These are phyloP conservation scores for Acrobasis consociella DNA, from an alignment of 2,888 invertebrate species.

Conservation along the genomic window DNA sequence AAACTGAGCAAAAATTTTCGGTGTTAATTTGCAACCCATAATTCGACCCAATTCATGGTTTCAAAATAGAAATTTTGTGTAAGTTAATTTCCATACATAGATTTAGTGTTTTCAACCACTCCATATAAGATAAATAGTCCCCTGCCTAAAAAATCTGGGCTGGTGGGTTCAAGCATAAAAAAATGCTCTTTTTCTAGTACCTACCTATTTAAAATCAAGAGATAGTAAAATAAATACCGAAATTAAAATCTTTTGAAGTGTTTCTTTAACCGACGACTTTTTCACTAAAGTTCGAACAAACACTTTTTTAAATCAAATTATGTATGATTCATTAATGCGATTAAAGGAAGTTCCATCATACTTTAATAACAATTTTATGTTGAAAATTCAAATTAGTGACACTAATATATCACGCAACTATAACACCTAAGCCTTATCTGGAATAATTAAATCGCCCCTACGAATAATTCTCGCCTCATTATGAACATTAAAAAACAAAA, in stretches of 20 bases:
- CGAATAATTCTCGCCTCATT: slow-evolving; percentile 31
- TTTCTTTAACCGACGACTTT: no score
- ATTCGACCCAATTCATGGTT: background rate
- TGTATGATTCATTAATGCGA: background rate
- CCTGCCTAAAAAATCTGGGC: no score
- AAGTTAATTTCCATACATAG: no score
- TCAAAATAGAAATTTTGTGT: no score
- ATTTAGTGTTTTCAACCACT: no score
- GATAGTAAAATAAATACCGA: no score
- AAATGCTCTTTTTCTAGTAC: no score
- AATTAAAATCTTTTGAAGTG: no score
- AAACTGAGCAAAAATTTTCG: slow-evolving; percentile 5
- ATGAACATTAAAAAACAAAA: slow-evolving; percentile 26
- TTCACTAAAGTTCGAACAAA: no score
- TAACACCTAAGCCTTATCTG: slow-evolving; percentile 57
- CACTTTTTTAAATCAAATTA: background rate
- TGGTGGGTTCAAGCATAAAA: no score
- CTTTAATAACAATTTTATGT: slow-evolving; percentile 35
- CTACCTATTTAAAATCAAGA: no score
- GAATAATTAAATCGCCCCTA: slow-evolving; percentile 63
- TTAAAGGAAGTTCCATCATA: slow-evolving; percentile 17
- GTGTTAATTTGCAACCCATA: background rate
- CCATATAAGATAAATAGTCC: no score
- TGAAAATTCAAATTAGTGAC: slow-evolving; percentile 58
- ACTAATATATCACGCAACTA: slow-evolving; percentile 71